These are phyloP conservation scores for Drosophila multiciliata DNA, from an alignment of 2,888 invertebrate species.

Conservation along the genomic window DNA sequence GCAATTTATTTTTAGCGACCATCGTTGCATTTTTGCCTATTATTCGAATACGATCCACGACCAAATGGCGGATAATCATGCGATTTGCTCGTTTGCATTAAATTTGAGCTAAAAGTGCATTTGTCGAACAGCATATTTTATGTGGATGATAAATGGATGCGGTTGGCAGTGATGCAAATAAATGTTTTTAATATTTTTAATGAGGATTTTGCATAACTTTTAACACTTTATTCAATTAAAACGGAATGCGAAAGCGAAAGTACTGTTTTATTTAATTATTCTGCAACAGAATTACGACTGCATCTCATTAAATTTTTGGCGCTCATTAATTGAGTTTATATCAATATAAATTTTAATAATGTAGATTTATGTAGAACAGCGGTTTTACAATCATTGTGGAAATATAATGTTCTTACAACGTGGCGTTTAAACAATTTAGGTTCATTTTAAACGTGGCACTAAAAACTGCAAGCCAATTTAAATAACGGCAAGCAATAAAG, in stretches of 20 bases:
- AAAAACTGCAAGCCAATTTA: slow-evolving; percentile 29
- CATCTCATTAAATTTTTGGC: neutral
- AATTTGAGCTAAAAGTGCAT: slow-evolving; percentile 22
- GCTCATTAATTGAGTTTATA: slow-evolving; percentile 20
- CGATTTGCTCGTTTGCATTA: slow-evolving; percentile 48
- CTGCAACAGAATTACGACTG: neutral
- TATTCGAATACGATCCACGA: slow-evolving; percentile 27
- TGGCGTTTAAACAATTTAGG: slow-evolving; percentile 21
- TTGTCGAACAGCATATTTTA: slow-evolving; percentile 24
- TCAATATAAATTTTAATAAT: slow-evolving; percentile 38
- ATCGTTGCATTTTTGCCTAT: slow-evolving; percentile 29
- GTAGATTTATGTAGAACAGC: slow-evolving; percentile 29
- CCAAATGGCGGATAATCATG: slow-evolving; percentile 55
- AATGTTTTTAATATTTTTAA: slow-evolving; percentile 20
- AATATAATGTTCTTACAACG: slow-evolving; percentile 36
- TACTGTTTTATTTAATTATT: neutral
- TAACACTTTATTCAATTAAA: neutral
- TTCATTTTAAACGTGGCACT: slow-evolving; percentile 13
- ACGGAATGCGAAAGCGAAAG: neutral
- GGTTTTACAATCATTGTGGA: slow-evolving; percentile 38
- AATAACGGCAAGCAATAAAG: slow-evolving; percentile 48
- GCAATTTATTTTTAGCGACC: neutral
- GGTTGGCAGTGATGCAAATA: neutral
- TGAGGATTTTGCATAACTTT: slow-evolving; percentile 3
- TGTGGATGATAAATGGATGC: slow-evolving; percentile 36